A percentile compares a stretch with the other conserved stretches of the same genome.
Conservation (phyloP, 2,113 vertebrate genomes). For the Oryzias javanicus region DNA sequence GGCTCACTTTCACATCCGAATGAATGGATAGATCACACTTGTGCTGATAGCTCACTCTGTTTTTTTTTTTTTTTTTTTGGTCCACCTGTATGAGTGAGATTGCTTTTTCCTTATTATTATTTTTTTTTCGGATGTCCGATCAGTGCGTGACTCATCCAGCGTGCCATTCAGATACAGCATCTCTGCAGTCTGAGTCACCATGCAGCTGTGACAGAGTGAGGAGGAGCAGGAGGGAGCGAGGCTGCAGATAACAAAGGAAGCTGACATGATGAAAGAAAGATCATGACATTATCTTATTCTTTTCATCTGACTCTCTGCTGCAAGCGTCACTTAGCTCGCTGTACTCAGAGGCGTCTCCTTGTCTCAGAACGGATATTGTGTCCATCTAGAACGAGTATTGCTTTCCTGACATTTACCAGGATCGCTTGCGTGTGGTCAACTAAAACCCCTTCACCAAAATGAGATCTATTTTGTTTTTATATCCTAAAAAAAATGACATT, state of each 20-base stretch:
- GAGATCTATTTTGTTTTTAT: background rate
- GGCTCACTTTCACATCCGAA: constrained; percentile 10
- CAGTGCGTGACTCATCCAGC: constrained; percentile 66
- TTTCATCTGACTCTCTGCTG: constrained; percentile 45
- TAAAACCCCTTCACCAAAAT: background rate
- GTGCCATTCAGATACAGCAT: constrained; percentile 63
- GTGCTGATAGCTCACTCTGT: too few species aligned
- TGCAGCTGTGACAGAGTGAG: constrained; percentile 66
- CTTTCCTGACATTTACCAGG: constrained; percentile 1
- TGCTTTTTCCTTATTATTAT: constrained; percentile 10
- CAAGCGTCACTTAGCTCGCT: constrained; percentile 17
- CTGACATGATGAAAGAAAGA: constrained; percentile 56
- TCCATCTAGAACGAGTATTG: constrained; percentile 1
- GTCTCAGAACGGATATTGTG: constrained; percentile 6
- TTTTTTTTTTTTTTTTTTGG: background rate
- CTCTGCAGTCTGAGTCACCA: constrained; percentile 78
- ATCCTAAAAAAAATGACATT: background rate
- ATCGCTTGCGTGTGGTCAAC: background rate
- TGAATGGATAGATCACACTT: background rate
- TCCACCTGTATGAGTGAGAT: background rate
- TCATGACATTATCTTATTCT: constrained; percentile 59
- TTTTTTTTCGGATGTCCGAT: constrained; percentile 12
- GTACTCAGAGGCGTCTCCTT: constrained; percentile 14
- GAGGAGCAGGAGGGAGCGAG: constrained; percentile 25
- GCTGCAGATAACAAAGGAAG: constrained; percentile 51